Evolutionary conservation across 2,797 vertebrate genomes (phyloP), one percentile per base, ranked within the genome.

Genomic region (Crenichthys baileyi): DNA sequence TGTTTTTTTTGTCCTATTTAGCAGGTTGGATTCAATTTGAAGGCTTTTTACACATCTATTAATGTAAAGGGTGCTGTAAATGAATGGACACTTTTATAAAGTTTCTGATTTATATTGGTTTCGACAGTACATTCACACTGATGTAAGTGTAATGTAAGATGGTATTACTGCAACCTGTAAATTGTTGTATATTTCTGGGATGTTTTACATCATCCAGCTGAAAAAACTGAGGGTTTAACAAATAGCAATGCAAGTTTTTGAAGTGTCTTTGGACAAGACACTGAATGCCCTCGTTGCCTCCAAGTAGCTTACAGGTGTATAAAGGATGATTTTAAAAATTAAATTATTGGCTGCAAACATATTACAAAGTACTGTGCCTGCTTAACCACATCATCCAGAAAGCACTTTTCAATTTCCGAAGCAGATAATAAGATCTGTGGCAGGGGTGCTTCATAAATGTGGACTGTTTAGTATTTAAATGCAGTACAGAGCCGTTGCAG

Each of bases 401-500:
- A 18, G 67, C 48, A 46, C 24, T 70, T 70, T 44, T 46, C 44
- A 70, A 70, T n/a, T n/a, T 46, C 11, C 41, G 46, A 26, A 70
- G 44, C 67, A 46, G 41, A 16, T 4, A 70, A 2, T n/a, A 60
- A 29, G 7, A 46, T 46, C 39, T 58, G 36, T 41, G 46, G 41
- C 39, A 46, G 44, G 20, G n/a, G 22, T 20, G 55, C 2, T 46
- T 72, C 15, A 6, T 36, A 13, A 20, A 16, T 8, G 22, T n/a
- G 20, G 51, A 53, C 3, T 36, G 1, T 39, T 72, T 53, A 36
- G 31, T 8, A 41, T 39, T 73, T 73, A 81, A 75, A 70, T 74
- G 63, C 79, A 48, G 76, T 85, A 75, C 71, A 65, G 75, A 83
- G 78, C 85, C 70, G 50, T n/a, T 75, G 48, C 0, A 26, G 70